Percentiles rank a stretch among this genome's conserved stretches.
phyloP scores from a whole-genome alignment of 2,888 invertebrate species.

The Dicyrtomina minuta region DNA sequence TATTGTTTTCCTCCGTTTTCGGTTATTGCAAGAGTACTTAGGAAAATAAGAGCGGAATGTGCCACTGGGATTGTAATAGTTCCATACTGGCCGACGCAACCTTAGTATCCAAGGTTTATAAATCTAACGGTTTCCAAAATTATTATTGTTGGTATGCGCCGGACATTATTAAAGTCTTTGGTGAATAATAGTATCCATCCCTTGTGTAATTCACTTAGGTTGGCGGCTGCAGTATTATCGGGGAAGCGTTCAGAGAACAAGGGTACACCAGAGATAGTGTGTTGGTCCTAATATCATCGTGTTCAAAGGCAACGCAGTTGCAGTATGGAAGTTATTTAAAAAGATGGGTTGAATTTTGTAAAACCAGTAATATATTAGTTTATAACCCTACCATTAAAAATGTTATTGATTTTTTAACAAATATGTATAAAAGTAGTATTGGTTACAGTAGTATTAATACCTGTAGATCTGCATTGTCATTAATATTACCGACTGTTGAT shows the following conservation, averaged over 20 bases:
- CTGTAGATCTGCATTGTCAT: no score
- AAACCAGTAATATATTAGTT: not conserved
- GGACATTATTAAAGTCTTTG: not conserved
- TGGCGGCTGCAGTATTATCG: no score
- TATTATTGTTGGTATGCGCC: no score
- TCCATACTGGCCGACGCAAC: not conserved
- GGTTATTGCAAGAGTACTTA: not conserved
- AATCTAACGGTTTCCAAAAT: not conserved
- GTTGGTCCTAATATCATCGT: not conserved
- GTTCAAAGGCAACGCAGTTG: not conserved
- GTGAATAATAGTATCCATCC: not conserved
- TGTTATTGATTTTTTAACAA: slow-evolving; percentile 13
- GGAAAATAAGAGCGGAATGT: not conserved
- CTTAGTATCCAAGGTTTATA: slow-evolving; percentile 2
- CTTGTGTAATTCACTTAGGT: not conserved
- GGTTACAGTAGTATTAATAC: slow-evolving; percentile 23
- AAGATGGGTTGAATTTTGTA: slow-evolving; percentile 12
- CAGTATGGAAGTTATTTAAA: slow-evolving; percentile 3
- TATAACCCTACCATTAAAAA: not conserved
- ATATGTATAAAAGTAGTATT: not conserved
- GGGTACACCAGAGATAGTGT: not conserved
- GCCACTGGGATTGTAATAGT: not conserved
- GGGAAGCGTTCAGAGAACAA: not conserved
- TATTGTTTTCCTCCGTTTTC: slow-evolving; percentile 7
- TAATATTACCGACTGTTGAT: slow-evolving; percentile 5